Conservation (phyloP, 2,888 invertebrate species). For the Melieria omissa region DNA sequence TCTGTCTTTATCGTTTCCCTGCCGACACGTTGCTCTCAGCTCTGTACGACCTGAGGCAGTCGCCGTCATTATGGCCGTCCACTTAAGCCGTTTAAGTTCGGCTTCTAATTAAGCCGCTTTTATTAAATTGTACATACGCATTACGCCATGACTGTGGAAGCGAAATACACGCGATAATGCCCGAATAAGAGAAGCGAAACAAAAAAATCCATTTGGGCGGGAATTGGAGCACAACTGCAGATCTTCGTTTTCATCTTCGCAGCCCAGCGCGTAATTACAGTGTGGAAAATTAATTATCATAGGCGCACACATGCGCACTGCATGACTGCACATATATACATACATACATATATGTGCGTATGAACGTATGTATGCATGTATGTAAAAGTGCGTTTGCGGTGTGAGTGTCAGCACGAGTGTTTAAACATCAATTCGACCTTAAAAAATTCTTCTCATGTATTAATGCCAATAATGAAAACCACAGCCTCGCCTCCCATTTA, state of each 20-base stretch:
- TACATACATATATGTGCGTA: neutral
- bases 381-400: neutral
- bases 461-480: no score
- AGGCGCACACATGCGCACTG: conserved; percentile 1
- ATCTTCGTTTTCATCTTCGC: conserved; percentile 22
- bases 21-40: no score
- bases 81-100: no score
- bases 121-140: no score
- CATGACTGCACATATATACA: neutral
- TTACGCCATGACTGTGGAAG: no score
- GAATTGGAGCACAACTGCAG: conserved; percentile 28
- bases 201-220: conserved; percentile 24
- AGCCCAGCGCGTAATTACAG: conserved; percentile 31
- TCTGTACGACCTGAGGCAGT: no score
- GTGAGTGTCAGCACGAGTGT: neutral
- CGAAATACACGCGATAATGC: no score
- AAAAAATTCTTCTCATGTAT: no score
- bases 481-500: neutral
- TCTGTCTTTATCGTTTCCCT: no score
- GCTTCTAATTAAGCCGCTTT: no score
- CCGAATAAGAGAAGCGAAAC: neutral
- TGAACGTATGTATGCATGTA: neutral
- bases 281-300: conserved; percentile 36
- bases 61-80: no score
- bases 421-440: neutral